Percentiles rank a stretch among this genome's conserved stretches.
Conservation (phyloP, 2,797 vertebrate genomes). For the Nyctibius grandis region DNA sequence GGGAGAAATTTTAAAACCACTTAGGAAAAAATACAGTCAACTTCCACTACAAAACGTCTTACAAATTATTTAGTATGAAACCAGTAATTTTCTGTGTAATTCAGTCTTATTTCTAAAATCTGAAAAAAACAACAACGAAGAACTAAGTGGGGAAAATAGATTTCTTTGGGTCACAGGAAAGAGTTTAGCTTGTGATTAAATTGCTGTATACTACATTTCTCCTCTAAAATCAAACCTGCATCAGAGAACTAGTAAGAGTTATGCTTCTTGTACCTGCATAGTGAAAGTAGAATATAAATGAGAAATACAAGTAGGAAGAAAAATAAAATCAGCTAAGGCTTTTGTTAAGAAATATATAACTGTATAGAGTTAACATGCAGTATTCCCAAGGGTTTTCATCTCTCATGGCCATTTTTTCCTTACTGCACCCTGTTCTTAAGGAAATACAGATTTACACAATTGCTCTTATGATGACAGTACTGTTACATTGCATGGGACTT, state of each 20-base stretch:
- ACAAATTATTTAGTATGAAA: background rate
- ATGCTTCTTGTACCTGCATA: background rate
- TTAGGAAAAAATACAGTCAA: background rate
- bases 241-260: background rate
- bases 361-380: background rate
- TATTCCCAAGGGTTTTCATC: background rate
- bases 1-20: background rate
- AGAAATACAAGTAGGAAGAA: background rate
- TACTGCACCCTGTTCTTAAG: background rate
- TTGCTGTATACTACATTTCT: background rate
- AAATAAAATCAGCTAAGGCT: background rate
- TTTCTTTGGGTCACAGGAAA: background rate
- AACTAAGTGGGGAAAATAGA: accelerated
- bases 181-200: background rate
- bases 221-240: background rate
- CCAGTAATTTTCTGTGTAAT: background rate
- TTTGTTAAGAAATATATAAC: background rate
- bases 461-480: background rate
- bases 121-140: background rate
- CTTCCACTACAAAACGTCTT: background rate
- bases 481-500: background rate
- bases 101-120: background rate
- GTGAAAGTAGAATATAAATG: background rate
- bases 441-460: background rate
- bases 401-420: background rate